These are phyloP conservation scores for Anadara kagoshimensis DNA, from an alignment of 1,140 invertebrate genomes.

Conservation along the genomic window DNA sequence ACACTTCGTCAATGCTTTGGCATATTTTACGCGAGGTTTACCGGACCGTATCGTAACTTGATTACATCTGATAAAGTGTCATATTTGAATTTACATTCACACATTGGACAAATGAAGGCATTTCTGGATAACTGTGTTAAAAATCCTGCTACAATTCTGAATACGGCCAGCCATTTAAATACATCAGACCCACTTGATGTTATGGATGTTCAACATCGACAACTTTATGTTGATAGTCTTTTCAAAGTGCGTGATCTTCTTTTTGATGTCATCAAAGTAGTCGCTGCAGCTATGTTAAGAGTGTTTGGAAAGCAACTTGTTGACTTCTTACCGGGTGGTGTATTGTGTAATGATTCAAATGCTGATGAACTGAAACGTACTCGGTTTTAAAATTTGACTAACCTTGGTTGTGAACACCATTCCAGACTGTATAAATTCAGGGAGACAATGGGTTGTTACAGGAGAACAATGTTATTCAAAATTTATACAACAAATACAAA, in stretches of 20 bases:
- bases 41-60: slow-evolving; percentile 36
- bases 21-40: slow-evolving; percentile 26
- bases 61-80: slow-evolving; percentile 24
- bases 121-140: slow-evolving; percentile 9
- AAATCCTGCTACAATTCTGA: not conserved
- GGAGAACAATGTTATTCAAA: too few relatives aligned
- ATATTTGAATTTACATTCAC: slow-evolving; percentile 21
- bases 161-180: not conserved
- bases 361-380: slow-evolving; percentile 5
- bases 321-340: slow-evolving; percentile 22
- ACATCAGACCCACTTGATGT: not conserved
- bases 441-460: too few relatives aligned
- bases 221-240: not conserved
- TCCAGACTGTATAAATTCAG: too few relatives aligned
- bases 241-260: not conserved
- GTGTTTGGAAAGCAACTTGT: slow-evolving; percentile 19
- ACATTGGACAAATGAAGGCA: slow-evolving; percentile 8
- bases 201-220: not conserved
- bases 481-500: too few relatives aligned
- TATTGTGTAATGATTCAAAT: not conserved
- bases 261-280: not conserved
- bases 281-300: slow-evolving; percentile 3
- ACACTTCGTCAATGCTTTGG: slow-evolving; percentile 34
- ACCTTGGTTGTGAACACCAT: slow-evolving; percentile 31
- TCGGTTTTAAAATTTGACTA: slow-evolving; percentile 15